Conservation (phyloP, 2,113 vertebrate genomes). For the Gallinago jamesoni region DNA sequence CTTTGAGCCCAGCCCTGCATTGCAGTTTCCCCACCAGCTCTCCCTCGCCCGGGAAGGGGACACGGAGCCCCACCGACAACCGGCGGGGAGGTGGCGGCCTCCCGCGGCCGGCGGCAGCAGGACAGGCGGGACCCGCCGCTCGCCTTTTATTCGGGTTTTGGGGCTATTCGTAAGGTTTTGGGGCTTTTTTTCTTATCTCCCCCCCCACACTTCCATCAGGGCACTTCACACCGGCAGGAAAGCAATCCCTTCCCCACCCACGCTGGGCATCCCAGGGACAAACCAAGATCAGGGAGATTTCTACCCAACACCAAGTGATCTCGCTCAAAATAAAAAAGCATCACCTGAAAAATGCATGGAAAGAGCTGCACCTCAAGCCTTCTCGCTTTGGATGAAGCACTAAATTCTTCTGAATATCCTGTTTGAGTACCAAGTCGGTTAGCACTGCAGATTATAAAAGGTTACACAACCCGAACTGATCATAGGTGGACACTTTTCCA, state of each 20-base stretch:
- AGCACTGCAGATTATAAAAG: background rate
- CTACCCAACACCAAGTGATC: background rate
- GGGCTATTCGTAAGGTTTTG: background rate
- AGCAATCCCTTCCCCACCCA: rapidly evolving
- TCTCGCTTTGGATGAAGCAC: background rate
- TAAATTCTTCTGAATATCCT: background rate
- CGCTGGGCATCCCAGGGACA: background rate
- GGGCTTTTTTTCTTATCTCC: rapidly evolving
- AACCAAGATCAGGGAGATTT: rapidly evolving
- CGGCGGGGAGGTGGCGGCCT: background rate
- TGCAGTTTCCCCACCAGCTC: background rate
- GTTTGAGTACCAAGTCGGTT: background rate
- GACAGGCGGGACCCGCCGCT: background rate
- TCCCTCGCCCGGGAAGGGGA: too few relatives aligned
- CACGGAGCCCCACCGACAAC: rapidly evolving
- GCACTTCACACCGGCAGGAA: background rate
- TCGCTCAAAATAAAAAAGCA: rapidly evolving
- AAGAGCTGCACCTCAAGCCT: background rate
- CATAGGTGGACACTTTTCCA: rapidly evolving
- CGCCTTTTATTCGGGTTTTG: background rate
- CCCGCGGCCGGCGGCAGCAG: background rate
- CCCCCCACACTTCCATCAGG: rapidly evolving
- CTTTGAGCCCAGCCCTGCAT: rapidly evolving
- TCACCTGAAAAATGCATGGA: background rate
- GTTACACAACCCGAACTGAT: background rate